Evolutionary conservation across 1,140 invertebrate species (phyloP).

Genomic region (Melipona quadrifasciata): DNA sequence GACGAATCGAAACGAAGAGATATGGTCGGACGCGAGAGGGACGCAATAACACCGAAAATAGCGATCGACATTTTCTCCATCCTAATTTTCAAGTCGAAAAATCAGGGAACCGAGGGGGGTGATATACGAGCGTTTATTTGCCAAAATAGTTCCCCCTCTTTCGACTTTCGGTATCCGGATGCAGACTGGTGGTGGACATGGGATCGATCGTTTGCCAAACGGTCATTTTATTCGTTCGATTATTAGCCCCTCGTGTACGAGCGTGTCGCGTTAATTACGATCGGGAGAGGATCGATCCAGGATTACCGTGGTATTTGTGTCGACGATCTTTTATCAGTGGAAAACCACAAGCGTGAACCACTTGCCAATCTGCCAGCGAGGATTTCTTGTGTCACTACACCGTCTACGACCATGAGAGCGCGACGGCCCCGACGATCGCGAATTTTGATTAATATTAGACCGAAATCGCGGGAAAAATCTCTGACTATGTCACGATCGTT

Average conservation of each 20-base stretch:
- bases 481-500: no score
- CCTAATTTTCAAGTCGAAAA: conserved; percentile 66
- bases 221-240: conserved; percentile 51
- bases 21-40: conserved; percentile 47
- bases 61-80: conserved; percentile 75
- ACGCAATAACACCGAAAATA: conserved; percentile 78
- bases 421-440: background rate
- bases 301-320: conserved; percentile 48
- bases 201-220: conserved; percentile 75
- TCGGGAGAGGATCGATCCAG: conserved; percentile 19
- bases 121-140: conserved; percentile 73
- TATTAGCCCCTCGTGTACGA: conserved; percentile 43
- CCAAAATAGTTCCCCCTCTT: conserved; percentile 73
- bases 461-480: background rate
- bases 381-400: conserved; percentile 2
- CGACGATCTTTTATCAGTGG: conserved; percentile 29
- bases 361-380: conserved; percentile 2
- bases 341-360: conserved; percentile 10
- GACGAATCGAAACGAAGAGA: conserved; percentile 20
- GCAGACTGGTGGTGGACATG: conserved; percentile 1
- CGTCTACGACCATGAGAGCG: background rate
- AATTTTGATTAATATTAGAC: conserved; percentile 9
- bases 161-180: background rate
- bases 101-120: conserved; percentile 64
- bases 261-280: conserved; percentile 58